Evolutionary conservation across 64 coral and sea anemone genomes (phyloP).

Genomic region (Platygyra sinensis): DNA sequence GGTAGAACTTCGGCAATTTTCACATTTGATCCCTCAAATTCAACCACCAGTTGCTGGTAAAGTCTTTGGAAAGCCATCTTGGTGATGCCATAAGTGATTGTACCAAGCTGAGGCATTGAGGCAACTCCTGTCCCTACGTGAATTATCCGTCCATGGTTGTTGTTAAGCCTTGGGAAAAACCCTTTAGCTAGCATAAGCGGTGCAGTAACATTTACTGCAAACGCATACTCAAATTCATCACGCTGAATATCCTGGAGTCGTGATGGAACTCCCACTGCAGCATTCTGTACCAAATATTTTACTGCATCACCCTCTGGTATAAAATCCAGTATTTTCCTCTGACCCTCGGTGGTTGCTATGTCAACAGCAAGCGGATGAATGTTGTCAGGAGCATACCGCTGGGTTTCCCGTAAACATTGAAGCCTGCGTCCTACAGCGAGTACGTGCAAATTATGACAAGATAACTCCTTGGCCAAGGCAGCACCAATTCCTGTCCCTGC

Average conservation of each 20-base stretch:
- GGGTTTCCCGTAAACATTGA: constrained; percentile 32
- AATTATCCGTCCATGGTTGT: constrained; percentile 42
- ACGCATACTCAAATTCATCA: constrained; percentile 69
- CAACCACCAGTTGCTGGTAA: constrained; percentile 63
- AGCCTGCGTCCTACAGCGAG: constrained; percentile 50
- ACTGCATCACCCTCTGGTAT: constrained; percentile 50
- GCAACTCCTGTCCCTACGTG: constrained; percentile 66
- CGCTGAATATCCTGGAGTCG: constrained; percentile 47
- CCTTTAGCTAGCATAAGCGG: constrained; percentile 75
- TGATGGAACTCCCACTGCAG: constrained; percentile 65
- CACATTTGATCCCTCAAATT: constrained; percentile 51
- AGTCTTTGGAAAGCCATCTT: constrained; percentile 80
- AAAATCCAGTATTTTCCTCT: constrained; percentile 52
- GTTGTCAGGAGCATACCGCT: constrained; percentile 36
- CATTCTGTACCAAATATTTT: constrained; percentile 72
- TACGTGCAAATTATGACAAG: constrained; percentile 40
- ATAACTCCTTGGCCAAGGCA: constrained; percentile 58
- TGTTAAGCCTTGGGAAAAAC: constrained; percentile 57
- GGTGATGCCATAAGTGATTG: constrained; percentile 64
- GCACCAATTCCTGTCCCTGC: constrained; percentile 72
- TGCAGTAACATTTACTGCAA: constrained; percentile 71
- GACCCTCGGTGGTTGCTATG: constrained; percentile 51
- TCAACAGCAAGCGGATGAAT: constrained; percentile 62
- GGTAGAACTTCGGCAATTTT: constrained; percentile 55
- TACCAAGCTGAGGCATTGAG: constrained; percentile 47